A percentile compares a stretch with the other conserved stretches of the same genome.
These are phyloP conservation scores for Triops longicaudatus DNA, from an alignment of 1,140 invertebrate genomes.

Conservation along the genomic window DNA sequence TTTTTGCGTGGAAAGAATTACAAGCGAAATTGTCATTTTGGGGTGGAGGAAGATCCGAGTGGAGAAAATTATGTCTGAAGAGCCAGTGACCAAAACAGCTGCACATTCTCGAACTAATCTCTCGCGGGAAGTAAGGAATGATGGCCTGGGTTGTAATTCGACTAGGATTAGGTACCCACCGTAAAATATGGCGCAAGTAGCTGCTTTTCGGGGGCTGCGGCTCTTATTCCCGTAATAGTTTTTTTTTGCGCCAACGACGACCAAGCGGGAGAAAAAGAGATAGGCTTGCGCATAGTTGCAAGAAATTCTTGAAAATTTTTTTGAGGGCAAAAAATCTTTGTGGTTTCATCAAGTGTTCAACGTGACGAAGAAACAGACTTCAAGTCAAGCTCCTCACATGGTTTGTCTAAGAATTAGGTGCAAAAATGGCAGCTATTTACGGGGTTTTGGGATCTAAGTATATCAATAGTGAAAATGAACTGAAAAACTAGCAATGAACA, in stretches of 20 bases:
- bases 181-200: constrained; percentile 6
- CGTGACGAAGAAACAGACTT: too few relatives aligned
- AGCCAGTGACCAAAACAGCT: background rate
- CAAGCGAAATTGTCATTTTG: background rate
- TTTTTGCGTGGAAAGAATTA: background rate
- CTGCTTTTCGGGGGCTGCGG: background rate
- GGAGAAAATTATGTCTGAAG: background rate
- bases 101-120: constrained; percentile 15
- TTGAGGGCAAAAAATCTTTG: too few relatives aligned
- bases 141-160: background rate
- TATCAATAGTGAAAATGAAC: too few relatives aligned
- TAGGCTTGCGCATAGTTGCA: background rate
- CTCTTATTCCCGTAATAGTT: background rate
- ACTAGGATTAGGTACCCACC: constrained; percentile 1
- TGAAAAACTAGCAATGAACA: too few relatives aligned
- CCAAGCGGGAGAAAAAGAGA: background rate
- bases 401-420: too few relatives aligned
- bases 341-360: too few relatives aligned
- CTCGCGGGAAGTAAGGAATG: background rate
- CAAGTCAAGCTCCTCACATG: too few relatives aligned
- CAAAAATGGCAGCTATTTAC: too few relatives aligned
- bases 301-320: background rate
- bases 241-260: background rate
- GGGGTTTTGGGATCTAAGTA: too few relatives aligned
- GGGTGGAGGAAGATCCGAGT: background rate